Conservation (phyloP, 2,113 vertebrate genomes). For the Hippocampus guttulatus region DNA sequence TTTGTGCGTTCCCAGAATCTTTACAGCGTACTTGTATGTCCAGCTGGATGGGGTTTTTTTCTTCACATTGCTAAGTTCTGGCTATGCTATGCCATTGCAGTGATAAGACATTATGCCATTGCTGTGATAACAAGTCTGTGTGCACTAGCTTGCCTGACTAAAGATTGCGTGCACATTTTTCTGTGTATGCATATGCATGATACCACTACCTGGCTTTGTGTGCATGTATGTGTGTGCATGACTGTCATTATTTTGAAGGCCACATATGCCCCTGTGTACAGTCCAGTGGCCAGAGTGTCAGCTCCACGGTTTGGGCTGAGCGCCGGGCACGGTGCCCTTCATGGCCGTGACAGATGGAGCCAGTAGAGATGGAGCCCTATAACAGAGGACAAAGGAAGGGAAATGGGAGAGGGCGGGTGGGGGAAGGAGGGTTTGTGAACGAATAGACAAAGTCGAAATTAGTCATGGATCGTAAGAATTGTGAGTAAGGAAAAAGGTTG, state of each 20-base stretch:
- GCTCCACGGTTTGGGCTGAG: constrained; percentile 46
- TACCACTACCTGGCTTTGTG: constrained; percentile 35
- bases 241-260: constrained; percentile 30
- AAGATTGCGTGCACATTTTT: background rate
- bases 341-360: constrained; percentile 61
- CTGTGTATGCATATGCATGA: constrained; percentile 39
- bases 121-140: background rate
- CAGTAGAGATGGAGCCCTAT: constrained; percentile 46
- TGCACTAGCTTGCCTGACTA: background rate
- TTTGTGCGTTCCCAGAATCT: too few relatives aligned
- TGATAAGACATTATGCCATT: too few relatives aligned
- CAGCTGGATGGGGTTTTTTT: too few relatives aligned
- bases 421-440: background rate
- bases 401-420: background rate
- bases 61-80: too few relatives aligned
- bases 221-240: constrained; percentile 4
- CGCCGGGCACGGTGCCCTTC: constrained; percentile 58
- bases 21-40: too few relatives aligned
- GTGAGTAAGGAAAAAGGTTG: constrained; percentile 20
- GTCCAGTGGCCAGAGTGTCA: constrained; percentile 60
- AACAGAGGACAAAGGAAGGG: constrained; percentile 27
- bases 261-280: constrained; percentile 52
- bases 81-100: too few relatives aligned
- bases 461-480: constrained; percentile 12
- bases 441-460: constrained; percentile 21